Evolutionary conservation across 2,888 invertebrate genomes (phyloP), one percentile per base, ranked within the genome.

Genomic region (Pterostichus niger): DNA sequence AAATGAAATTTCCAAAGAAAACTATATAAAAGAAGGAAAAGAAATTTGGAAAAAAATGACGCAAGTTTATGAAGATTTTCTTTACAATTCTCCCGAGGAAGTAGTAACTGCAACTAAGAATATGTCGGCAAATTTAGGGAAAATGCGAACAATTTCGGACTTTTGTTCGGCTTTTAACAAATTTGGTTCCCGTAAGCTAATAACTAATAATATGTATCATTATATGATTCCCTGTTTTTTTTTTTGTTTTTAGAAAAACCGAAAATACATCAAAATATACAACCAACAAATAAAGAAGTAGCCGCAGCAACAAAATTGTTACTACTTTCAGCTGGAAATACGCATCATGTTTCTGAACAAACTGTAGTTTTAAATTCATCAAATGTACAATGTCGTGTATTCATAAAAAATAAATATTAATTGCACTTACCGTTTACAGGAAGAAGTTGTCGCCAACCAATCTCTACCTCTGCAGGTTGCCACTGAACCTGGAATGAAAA

Each of bases 1-100:
- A 64, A 35, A 35, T 35, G 64, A 64, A 64, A 64, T 33, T 31
- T 6, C 11, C 5, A 46, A 71, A 44, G 17, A 71, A 4, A 71
- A 71, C 44, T 10, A 6, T 44, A 71, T 71, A 13, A 24, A 71
- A 9, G 71, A 71, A 71, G 71, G 71, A 31, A 71, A 71, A 44
- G 71, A 71, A 71, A 44, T 71, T 6, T 71, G 71, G 71, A 40
- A 44, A 13, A 71, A 44, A 71, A 44, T 71, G 71, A 71, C 71
- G 17, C 7, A 71, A 44, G 40, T 71, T 15, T 71, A 44, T 15
- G 71, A 71, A 71, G 13, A 71, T 15, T 71, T 71, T 71, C 46
- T 71, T 40, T 9, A 71, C 4, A 46, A 71, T 17, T 71, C 40
- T 6, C 71, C 71, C 15, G 71, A 71, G 15, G 4, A 71, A 44